Percentiles rank a stretch among this genome's conserved stretches.
Evolutionary conservation across 2,113 vertebrate species (phyloP).

Genomic region (Forbesichthys agassizii): DNA sequence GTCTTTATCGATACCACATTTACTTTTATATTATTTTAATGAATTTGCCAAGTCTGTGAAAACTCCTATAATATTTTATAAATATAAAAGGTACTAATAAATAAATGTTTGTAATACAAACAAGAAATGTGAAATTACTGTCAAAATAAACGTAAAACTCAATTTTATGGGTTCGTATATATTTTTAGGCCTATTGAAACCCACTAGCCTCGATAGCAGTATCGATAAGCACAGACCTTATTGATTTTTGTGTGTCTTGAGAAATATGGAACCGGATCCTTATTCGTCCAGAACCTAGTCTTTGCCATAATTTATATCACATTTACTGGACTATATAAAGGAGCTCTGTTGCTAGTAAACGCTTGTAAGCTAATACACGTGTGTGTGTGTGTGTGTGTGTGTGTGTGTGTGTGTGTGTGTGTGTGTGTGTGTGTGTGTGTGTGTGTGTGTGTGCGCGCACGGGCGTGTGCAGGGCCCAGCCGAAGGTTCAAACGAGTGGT

Average conservation of each 20-base stretch:
- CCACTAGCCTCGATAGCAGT: no score
- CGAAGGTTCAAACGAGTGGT: slow-evolving; percentile 92
- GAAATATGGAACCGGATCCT: background rate
- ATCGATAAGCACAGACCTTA: no score
- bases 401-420: background rate
- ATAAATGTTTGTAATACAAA: background rate
- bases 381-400: background rate
- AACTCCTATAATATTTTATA: no score
- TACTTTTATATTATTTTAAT: background rate
- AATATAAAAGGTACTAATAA: background rate
- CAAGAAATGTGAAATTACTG: background rate
- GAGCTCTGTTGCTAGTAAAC: background rate
- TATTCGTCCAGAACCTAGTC: background rate
- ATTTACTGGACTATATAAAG: no score
- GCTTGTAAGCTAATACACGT: background rate
- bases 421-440: background rate
- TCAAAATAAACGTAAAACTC: background rate
- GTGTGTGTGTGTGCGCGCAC: background rate
- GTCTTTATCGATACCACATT: no score
- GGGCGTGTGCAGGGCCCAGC: slow-evolving; percentile 81
- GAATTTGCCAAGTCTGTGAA: background rate
- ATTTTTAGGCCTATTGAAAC: background rate
- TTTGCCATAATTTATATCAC: background rate
- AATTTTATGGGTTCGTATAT: background rate
- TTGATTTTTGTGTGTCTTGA: no score